Evolutionary conservation across 2,888 invertebrate species (phyloP).

Genomic region (Eupithecia dodoneata): DNA sequence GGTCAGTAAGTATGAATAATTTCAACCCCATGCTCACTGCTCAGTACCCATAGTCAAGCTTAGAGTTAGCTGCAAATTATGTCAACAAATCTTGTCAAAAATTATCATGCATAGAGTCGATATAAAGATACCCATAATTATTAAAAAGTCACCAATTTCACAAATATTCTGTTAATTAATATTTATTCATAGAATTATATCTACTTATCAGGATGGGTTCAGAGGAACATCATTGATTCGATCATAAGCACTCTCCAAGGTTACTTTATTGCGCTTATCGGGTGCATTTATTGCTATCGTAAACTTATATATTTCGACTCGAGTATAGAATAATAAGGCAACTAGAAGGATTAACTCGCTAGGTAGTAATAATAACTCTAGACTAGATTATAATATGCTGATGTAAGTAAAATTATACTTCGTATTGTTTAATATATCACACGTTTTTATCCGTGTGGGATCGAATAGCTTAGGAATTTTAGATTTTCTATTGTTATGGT

Average conservation of each 20-base stretch:
- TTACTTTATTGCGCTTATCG: neutral
- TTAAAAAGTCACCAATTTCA: no score
- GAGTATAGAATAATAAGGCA: constrained; percentile 48
- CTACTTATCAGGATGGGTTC: no score
- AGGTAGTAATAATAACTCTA: neutral
- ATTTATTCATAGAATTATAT: no score
- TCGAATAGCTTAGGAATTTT: constrained; percentile 5
- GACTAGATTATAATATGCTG: neutral
- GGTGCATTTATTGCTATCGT: constrained; percentile 12
- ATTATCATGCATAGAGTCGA: neutral
- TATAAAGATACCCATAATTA: neutral
- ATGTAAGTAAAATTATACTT: neutral
- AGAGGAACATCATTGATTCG: neutral
- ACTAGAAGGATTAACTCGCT: constrained; percentile 47
- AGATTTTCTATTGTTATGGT: constrained; percentile 1
- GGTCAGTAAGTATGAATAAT: no score
- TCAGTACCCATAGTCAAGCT: neutral
- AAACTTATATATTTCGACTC: constrained; percentile 28
- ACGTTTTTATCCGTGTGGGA: constrained; percentile 15
- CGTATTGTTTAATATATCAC: constrained; percentile 16
- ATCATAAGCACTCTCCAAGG: neutral
- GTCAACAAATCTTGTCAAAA: neutral
- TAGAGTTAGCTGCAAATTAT: neutral
- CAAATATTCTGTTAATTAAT: no score
- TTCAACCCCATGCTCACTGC: no score